These are phyloP conservation scores for Polyergus mexicanus DNA, from an alignment of 1,140 invertebrate genomes.

Conservation along the genomic window DNA sequence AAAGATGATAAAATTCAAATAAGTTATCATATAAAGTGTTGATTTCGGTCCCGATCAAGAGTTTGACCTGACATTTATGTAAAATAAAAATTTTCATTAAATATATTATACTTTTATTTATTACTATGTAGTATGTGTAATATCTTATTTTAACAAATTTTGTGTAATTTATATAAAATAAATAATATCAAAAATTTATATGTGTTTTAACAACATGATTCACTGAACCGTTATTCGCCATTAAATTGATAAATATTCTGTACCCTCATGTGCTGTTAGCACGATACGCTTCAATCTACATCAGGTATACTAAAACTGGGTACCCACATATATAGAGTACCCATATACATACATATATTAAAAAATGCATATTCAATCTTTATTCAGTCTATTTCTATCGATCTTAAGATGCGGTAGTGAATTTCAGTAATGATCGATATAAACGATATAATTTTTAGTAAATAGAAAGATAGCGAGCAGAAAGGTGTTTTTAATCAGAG, in stretches of 20 bases:
- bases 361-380: not conserved
- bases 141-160: not conserved
- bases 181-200: conserved; percentile 2
- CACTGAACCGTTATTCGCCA: not conserved
- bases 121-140: not conserved
- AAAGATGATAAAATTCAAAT: too few species aligned
- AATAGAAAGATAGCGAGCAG: not conserved
- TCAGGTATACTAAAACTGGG: not conserved
- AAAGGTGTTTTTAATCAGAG: conserved; percentile 1
- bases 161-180: conserved; percentile 1
- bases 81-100: not conserved
- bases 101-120: not conserved
- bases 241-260: conserved; percentile 35
- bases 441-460: not conserved
- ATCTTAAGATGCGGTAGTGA: conserved; percentile 11
- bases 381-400: conserved; percentile 28
- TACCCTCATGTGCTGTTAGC: conserved; percentile 20
- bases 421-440: not conserved
- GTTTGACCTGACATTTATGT: not conserved
- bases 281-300: conserved; percentile 40
- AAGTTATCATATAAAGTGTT: not conserved
- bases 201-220: not conserved
- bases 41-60: not conserved
- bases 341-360: conserved; percentile 4
- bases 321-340: conserved; percentile 50